Conservation (phyloP, 2,113 vertebrate species). For the Carassius gibelio region DNA sequence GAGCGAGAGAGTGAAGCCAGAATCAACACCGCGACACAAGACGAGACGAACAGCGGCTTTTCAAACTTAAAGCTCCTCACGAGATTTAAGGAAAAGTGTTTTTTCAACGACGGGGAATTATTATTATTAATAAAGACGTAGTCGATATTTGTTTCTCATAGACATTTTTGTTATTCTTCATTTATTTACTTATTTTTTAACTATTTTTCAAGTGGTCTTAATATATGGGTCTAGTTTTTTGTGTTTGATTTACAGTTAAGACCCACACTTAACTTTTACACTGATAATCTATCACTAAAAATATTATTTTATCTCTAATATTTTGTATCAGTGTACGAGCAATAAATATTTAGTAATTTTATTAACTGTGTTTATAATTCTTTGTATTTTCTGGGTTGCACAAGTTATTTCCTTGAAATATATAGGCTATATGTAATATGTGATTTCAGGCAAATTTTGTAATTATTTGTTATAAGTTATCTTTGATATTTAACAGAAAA, state of each 20-base stretch:
- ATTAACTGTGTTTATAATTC: background rate
- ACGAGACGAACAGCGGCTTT: background rate
- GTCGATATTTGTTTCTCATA: no score
- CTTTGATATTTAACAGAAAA: no score
- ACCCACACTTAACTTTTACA: background rate
- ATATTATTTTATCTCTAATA: no score
- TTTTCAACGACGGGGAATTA: background rate
- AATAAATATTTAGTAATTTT: background rate
- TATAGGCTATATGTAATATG: background rate
- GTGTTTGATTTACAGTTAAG: background rate
- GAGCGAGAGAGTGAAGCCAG: background rate
- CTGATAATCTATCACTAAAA: background rate
- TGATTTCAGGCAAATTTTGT: background rate
- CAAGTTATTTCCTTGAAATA: background rate
- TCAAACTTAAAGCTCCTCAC: conserved; percentile 13
- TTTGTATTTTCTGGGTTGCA: background rate
- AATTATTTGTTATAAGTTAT: background rate
- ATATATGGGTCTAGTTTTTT: background rate
- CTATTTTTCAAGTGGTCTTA: background rate
- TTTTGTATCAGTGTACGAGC: background rate
- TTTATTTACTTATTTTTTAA: background rate
- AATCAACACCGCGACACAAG: background rate
- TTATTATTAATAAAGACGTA: no score
- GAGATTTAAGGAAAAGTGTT: background rate
- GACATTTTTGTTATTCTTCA: background rate